Conservation (phyloP, 2,113 vertebrate species). For the Phasianus colchicus region DNA sequence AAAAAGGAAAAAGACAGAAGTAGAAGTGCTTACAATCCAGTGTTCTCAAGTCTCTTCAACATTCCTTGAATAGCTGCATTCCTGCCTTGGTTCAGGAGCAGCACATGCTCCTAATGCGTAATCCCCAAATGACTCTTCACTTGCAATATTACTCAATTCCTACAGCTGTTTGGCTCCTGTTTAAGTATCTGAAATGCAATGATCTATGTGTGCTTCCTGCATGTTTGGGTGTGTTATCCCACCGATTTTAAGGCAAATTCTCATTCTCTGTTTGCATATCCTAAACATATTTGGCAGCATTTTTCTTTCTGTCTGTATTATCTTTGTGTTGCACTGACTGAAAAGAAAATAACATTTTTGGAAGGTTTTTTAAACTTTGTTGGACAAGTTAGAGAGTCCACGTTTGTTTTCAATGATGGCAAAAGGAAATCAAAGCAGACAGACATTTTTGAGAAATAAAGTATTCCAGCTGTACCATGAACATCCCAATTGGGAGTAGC, state of each 20-base stretch:
- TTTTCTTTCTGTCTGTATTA: not conserved
- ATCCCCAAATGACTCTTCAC: not conserved
- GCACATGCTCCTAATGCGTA: not conserved
- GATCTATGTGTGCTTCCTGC: not conserved
- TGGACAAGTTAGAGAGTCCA: not conserved
- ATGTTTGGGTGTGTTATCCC: not conserved
- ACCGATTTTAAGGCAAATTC: not conserved
- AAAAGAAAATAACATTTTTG: not conserved
- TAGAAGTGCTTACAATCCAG: slow-evolving; percentile 18
- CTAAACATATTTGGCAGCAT: not conserved
- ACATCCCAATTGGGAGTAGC: not conserved
- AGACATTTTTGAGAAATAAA: not conserved
- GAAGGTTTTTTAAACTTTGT: not conserved
- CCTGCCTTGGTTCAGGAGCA: not conserved
- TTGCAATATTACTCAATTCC: not conserved
- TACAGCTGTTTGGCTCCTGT: not conserved
- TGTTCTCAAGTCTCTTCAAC: not conserved
- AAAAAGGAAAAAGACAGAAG: not conserved
- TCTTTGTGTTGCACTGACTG: not conserved
- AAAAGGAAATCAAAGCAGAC: not conserved
- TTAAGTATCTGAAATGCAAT: not conserved
- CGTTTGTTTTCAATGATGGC: not conserved
- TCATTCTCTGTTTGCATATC: not conserved
- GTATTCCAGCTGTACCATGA: not conserved
- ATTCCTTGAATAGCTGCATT: not conserved